Evolutionary conservation across 2,888 invertebrate genomes (phyloP), one percentile per base, ranked within the genome.

Genomic region (Lysandra bellargus): DNA sequence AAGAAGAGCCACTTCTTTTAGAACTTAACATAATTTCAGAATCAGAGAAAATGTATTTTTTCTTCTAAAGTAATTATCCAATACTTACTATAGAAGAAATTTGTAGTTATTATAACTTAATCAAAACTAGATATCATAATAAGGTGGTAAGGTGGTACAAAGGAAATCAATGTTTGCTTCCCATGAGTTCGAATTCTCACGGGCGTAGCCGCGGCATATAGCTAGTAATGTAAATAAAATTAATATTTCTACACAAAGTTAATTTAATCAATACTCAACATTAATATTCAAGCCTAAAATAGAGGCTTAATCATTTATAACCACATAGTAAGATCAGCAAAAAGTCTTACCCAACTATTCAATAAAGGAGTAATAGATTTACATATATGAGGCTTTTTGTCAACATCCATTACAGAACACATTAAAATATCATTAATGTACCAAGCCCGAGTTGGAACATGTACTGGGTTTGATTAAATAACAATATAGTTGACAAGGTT

Each of bases 341-440:
- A 76, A 76, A 76, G 53, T 76, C 53, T 76, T 53, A 76, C 53
- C 53, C 33, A 53, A 57, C 49, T 76, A 76, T 76, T 76, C 76
- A 76, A 76, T 76, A 49, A 53, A 23, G 23, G 76, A 76, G 76
- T 76, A 76, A 76, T 76, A 76, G 76, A 76, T 76, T 76, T 57
- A 33, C 76, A 30, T 53, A 33, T 57, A 53, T 14, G 49, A 49
- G 33, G 33, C 30, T 76, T 76, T 76, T 76, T 76, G 53, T 76
- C 30, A 53, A 33, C 23, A 53, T 57, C 76, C 76, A 76, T 76
- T 76, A 76, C 53, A 76, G 76, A 76, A 76, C 30, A 49, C 76
- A 76, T 76, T 76, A 76, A 53, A 57, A 53, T 76, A 53, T 57
- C 49, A 76, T 76, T 76, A 75, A 75, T 75, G 49, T 7, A 5